Base-by-base conservation (phyloP, 1,140 invertebrate species). In the Brachionus angularis region DNA sequence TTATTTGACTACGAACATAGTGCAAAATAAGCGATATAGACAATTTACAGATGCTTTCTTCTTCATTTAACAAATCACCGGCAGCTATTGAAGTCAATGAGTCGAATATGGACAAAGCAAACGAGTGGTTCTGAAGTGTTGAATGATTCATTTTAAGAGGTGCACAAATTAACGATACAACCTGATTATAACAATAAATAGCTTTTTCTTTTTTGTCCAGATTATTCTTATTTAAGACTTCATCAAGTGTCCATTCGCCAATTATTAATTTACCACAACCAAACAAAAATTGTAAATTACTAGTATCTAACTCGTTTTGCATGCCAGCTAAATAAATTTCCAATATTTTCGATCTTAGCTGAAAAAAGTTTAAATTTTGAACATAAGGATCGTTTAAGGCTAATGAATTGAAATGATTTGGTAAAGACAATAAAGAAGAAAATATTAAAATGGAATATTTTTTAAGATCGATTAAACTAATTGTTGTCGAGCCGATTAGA, bases 361-460 rank as follows among this genome's bases (percentile, higher is more conserved):
- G 25, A 2, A 18, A 52, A 27, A 3, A 52, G 14, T 25, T 21
- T 14, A 4, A 4, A 2, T 18, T 21, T 25, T 14, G 0, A 53
- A 21, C 8, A 71, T 36, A 27, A 34, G 34, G 10, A 18, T 16
- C 12, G 36, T 39, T 31, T 53, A 55, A 25, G 29, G 1, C 33
- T 89, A 84, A 74, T 71, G 79, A 76, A 61, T 78, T 88, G 79
- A 93, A 95, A 83, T 96, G 93, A 44, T 95, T 83, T 0, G 94
- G 93, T 73, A 96, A 84, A 29, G 89, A 88, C 33, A 96, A 82
- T 76, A 96, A 87, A 0, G 93, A 95, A 52, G 95, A 79, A 14
- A 98, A 82, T 21, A 95, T 82, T 76, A 94, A 89, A 73, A 95
- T 93, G 7, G 90, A 91, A 4, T 93, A 89, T 75, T 90, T 87